Conservation (phyloP, 1,140 invertebrate species). For the Calephelis nemesis region DNA sequence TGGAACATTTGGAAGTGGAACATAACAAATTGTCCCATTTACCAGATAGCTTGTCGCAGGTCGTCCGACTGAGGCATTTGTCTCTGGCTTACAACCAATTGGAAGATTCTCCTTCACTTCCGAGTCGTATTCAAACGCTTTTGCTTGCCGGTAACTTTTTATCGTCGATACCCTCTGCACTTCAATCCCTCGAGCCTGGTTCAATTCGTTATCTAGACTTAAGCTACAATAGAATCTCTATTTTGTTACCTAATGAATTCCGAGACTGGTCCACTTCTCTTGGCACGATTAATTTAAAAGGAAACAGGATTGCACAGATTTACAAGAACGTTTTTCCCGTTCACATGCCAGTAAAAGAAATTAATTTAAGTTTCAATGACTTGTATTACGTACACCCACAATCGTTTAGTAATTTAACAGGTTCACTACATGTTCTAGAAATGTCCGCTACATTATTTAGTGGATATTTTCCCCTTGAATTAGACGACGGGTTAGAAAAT, state of each 20-base stretch:
- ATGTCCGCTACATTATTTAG: conserved; percentile 90
- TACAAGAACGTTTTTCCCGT: conserved; percentile 85
- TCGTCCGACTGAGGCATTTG: conserved; percentile 87
- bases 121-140: conserved; percentile 85
- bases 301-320: conserved; percentile 90
- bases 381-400: conserved; percentile 87
- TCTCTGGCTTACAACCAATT: conserved; percentile 91
- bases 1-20: conserved; percentile 91
- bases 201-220: conserved; percentile 90
- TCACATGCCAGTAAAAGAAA: conserved; percentile 86
- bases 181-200: conserved; percentile 84
- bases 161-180: conserved; percentile 83
- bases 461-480: conserved; percentile 87
- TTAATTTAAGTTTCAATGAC: conserved; percentile 94
- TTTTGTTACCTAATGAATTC: conserved; percentile 87
- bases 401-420: conserved; percentile 86
- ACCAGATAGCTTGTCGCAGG: conserved; percentile 83
- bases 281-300: conserved; percentile 90
- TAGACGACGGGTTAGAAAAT: conserved; percentile 82
- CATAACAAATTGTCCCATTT: conserved; percentile 86
- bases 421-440: conserved; percentile 88
- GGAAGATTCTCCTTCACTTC: conserved; percentile 72
- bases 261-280: conserved; percentile 88
- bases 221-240: conserved; percentile 91
- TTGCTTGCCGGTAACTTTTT: conserved; percentile 91